Base-by-base conservation (phyloP, 1,140 invertebrate species). In the Venustaconcha ellipsiformis region DNA sequence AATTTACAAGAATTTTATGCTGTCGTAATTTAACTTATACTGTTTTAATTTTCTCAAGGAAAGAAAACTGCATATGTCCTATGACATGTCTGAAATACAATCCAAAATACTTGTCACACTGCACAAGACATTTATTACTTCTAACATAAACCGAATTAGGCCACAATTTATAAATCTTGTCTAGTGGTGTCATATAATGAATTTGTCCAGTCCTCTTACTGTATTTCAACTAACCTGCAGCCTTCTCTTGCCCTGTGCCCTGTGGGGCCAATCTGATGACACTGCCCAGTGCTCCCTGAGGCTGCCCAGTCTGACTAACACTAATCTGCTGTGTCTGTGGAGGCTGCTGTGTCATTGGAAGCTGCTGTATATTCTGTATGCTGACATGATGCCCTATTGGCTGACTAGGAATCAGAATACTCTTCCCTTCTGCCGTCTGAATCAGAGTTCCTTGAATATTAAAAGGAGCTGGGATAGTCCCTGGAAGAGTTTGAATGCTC, bases 371-470 rank as follows among this genome's bases (percentile, higher is more conserved):
- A 65, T 79, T 79, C 60, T 82, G 80, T 37, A 85, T 68, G 62
- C 81, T 81, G 65, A 84, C 79, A 66, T 79, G 78, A 63, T 84
- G 82, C 14, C 76, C 78, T 14, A 80, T 23, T 30, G 81, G 78
- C 48, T 82, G 75, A 71, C 74, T 83, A 48, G 81, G 84, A 57
- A 84, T 86, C 20, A 86, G 74, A 23, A 86, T 86, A 71, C 79
- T 82, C 57, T 84, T 86, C 4, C 84, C 84, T 65, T 83, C 78
- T 14, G 84, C 74, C 60, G 82, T 84, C 65, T 84, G 81, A 56
- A 86, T 86, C 26, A 86, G 75, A 15, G 84, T 86, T 20, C 84
- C 77, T 74, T 78, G 77, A 62, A 78, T 74, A 58, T 72, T 72
- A 57, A 76, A 76, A n/a, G 74, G 72, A 64, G 63, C 66, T n/a